phyloP scores from a whole-genome alignment of 2,797 vertebrate genomes.

The Sebastes dallii region DNA sequence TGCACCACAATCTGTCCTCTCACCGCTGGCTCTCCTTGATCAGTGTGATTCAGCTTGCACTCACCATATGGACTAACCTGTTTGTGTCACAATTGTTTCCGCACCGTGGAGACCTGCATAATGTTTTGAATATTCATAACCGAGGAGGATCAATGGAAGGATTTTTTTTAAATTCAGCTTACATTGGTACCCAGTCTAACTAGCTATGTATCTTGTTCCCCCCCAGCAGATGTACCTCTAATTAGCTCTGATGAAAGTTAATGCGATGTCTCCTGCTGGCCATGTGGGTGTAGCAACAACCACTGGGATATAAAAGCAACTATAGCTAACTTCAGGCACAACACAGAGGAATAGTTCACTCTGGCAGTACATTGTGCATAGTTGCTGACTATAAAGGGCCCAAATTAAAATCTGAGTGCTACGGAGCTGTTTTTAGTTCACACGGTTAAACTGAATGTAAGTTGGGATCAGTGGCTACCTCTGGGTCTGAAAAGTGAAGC shows the following conservation, averaged over 20 bases:
- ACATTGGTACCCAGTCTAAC: not conserved
- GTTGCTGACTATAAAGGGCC: conserved; percentile 3
- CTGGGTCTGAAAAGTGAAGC: not conserved
- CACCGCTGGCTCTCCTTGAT: conserved; percentile 53
- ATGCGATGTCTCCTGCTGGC: conserved; percentile 37
- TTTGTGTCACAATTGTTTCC: conserved; percentile 8
- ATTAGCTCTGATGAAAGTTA: conserved; percentile 48
- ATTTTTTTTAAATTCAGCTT: conserved; percentile 17
- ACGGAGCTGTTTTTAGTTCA: not conserved
- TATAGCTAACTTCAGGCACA: not conserved
- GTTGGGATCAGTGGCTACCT: not conserved
- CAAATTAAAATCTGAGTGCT: not conserved
- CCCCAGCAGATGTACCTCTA: conserved; percentile 28
- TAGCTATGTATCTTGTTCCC: conserved; percentile 6
- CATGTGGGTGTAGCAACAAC: conserved; percentile 14
- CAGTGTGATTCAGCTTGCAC: conserved; percentile 45
- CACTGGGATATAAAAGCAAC: conserved; percentile 20
- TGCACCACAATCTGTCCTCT: conserved; percentile 63
- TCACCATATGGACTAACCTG: conserved; percentile 52
- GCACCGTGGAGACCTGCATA: not conserved
- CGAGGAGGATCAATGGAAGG: not conserved
- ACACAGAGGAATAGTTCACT: conserved; percentile 4
- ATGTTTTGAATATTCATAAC: conserved; percentile 2
- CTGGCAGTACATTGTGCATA: not conserved
- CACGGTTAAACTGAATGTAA: not conserved